A percentile compares a stretch with the other conserved stretches of the same genome.
Evolutionary conservation across 1,140 invertebrate genomes (phyloP).

Genomic region (Drosophila jambulina): DNA sequence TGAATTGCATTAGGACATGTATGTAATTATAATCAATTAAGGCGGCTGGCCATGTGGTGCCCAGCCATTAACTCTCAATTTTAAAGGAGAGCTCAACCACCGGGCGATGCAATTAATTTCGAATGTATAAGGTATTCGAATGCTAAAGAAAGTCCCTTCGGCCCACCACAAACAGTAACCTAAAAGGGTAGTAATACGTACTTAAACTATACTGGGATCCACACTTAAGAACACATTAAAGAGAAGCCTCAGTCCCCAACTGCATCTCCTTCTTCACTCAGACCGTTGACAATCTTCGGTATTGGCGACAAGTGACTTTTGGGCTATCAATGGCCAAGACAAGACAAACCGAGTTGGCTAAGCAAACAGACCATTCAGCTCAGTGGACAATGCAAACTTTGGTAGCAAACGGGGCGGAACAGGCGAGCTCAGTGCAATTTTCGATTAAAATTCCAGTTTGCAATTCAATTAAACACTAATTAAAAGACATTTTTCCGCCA

Average conservation of each 20-base stretch:
- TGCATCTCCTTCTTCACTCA: slow-evolving; percentile 9
- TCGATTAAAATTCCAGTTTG: slow-evolving; percentile 82
- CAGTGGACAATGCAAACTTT: slow-evolving; percentile 73
- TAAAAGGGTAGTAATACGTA: neutral
- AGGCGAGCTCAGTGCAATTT: slow-evolving; percentile 69
- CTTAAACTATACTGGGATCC: neutral
- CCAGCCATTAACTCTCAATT: slow-evolving; percentile 26
- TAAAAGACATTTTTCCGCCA: slow-evolving; percentile 75
- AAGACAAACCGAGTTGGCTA: slow-evolving; percentile 31
- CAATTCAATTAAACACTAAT: slow-evolving; percentile 82
- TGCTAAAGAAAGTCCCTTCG: neutral
- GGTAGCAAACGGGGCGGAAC: slow-evolving; percentile 55
- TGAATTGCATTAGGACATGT: slow-evolving; percentile 64
- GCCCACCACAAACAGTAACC: no score
- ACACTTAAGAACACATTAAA: neutral
- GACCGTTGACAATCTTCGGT: slow-evolving; percentile 8
- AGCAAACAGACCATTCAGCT: slow-evolving; percentile 72
- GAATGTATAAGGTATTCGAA: neutral
- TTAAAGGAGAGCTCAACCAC: slow-evolving; percentile 6
- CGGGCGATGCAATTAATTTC: neutral
- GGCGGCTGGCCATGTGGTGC: slow-evolving; percentile 12
- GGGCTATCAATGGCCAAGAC: slow-evolving; percentile 51
- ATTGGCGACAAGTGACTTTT: slow-evolving; percentile 13
- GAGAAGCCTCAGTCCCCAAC: neutral
- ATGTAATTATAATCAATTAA: slow-evolving; percentile 64